Evolutionary conservation across 2,888 invertebrate genomes (phyloP).

Genomic region (Hypomecis punctinalis): DNA sequence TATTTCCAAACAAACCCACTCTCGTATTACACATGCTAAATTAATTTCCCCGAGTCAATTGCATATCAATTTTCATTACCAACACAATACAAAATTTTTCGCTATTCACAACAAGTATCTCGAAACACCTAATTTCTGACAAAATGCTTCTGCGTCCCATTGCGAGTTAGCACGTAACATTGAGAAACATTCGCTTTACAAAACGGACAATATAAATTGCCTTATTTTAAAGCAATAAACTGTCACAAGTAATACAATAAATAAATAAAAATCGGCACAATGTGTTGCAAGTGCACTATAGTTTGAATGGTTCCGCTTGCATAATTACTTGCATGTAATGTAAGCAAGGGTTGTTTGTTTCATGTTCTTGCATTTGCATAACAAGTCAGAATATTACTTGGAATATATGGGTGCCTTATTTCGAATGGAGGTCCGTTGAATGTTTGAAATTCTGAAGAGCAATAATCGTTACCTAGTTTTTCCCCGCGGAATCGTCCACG

Average conservation of each 20-base stretch:
- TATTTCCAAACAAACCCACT: too few relatives aligned
- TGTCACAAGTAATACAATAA: conserved; percentile 30
- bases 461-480: not conserved
- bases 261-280: conserved; percentile 23
- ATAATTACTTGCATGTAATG: conserved; percentile 9
- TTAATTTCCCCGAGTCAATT: too few relatives aligned
- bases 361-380: conserved; percentile 31
- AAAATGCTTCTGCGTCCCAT: not conserved
- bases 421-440: not conserved
- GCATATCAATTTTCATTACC: too few relatives aligned
- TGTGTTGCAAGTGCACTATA: conserved; percentile 19
- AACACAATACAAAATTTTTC: not conserved
- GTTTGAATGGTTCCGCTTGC: conserved; percentile 31
- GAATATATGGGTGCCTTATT: not conserved
- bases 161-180: conserved; percentile 18
- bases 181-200: conserved; percentile 26
- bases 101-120: not conserved
- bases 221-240: conserved; percentile 29
- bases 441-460: not conserved
- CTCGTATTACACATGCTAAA: too few relatives aligned
- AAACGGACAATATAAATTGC: conserved; percentile 24
- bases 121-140: not conserved
- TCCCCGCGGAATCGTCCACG: too few relatives aligned
- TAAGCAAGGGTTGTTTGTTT: conserved; percentile 22
- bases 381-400: not conserved